A percentile compares a stretch with the other conserved stretches of the same genome.
Conservation (phyloP, 2,797 vertebrate genomes). For the Sylvia borin region DNA sequence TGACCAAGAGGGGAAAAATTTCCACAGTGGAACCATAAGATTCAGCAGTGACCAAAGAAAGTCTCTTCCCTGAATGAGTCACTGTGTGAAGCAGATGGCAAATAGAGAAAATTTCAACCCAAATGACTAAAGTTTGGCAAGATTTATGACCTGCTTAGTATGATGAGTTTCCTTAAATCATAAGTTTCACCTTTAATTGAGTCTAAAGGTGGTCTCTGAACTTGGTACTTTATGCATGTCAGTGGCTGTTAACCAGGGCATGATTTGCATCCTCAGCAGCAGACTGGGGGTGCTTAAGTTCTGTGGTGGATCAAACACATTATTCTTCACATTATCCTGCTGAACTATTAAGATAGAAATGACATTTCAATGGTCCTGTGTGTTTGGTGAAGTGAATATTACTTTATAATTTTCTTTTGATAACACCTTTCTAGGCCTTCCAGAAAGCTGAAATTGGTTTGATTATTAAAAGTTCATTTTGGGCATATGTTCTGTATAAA, state of each 20-base stretch:
- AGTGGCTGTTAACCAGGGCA: neutral
- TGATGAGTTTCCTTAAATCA: neutral
- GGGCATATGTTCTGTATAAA: neutral
- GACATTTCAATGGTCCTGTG: neutral
- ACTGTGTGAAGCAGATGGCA: neutral
- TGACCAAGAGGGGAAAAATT: neutral
- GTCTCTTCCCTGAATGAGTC: neutral
- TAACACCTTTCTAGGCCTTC: neutral
- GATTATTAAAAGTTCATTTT: slow-evolving; percentile 20
- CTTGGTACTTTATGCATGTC: neutral
- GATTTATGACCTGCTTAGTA: neutral
- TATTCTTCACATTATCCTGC: neutral
- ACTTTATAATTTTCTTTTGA: neutral
- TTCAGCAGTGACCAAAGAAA: neutral
- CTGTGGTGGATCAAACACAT: neutral
- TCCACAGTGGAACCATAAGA: neutral
- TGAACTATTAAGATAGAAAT: neutral
- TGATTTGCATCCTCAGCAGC: neutral
- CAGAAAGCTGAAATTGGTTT: neutral
- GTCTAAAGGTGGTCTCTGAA: neutral
- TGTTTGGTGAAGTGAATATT: neutral
- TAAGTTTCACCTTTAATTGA: neutral
- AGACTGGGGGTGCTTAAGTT: neutral
- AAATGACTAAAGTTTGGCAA: neutral
- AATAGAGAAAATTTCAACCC: neutral